Base-by-base conservation (phyloP, 2,113 vertebrate genomes). In the Steatornis caripensis region DNA sequence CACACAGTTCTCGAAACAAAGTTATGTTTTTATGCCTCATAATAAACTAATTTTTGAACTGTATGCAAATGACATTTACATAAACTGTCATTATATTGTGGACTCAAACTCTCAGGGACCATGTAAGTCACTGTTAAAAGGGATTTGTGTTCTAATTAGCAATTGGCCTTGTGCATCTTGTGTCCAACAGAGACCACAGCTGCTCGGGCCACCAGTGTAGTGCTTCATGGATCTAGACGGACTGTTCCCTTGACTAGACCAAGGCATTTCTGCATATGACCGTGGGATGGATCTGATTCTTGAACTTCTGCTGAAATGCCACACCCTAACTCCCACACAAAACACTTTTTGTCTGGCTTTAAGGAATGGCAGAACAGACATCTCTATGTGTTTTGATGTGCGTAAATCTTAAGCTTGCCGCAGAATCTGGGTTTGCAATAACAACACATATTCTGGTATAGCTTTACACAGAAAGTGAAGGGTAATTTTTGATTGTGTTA, bases 141-240 rank as follows among this genome's bases (percentile, higher is more conserved):
- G 11, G 19, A 68, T 58, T 29, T 58, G 36, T 1, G 2, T 12
- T 77, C 34, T 27, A 65, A 49, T 22, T 26, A 66, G 70, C 49
- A 57, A 10, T 10, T 62, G 68, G n/a, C 32, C 72, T 34, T 3
- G 12, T 26, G 34, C 41, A n/a, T 10, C 20, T 49, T 19, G 51
- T 36, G 39, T 54, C 84, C 45, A 76, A 0, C 14, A 45, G n/a
- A 69, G 57, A 34, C 13, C 43, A 16, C 3, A 19, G 78, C 81
- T 48, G 36, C 39, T 15, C 1, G 1, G 58, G 54, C 46, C 37
- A 53, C 16, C 16, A 4, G 23, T 1, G 14, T 8, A 29, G 27
- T 3, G 9, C 46, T 57, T 17, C 45, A 4, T 3, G 20, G 8
- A 8, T 14, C 43, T 7, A 39, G 36, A 29, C 0, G 0, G 16